Conservation (phyloP, 1,140 invertebrate species). For the Eueides isabella region DNA sequence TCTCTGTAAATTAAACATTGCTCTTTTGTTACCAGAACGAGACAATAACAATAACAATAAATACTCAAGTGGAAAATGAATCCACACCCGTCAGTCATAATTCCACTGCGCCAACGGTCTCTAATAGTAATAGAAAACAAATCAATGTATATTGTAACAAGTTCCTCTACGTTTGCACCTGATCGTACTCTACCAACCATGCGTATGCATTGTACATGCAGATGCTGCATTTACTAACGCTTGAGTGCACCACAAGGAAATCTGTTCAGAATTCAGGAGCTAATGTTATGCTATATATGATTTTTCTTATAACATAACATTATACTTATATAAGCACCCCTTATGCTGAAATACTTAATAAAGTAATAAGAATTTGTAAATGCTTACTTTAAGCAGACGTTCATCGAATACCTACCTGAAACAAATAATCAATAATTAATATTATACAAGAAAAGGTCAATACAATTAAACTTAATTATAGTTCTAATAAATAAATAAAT, state of each 20-base stretch:
- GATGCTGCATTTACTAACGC: neutral
- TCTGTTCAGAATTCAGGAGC: neutral
- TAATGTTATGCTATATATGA: too few species aligned
- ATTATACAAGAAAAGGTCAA: neutral
- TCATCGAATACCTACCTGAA: constrained; percentile 13
- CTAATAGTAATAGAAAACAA: neutral
- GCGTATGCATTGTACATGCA: neutral
- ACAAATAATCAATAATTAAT: constrained; percentile 9
- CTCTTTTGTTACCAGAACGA: too few species aligned
- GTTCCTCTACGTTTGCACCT: neutral
- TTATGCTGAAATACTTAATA: too few species aligned
- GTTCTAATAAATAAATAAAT: neutral
- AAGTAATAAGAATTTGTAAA: constrained; percentile 1
- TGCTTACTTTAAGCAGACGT: constrained; percentile 11
- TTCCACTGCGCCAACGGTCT: too few species aligned
- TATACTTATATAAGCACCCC: too few species aligned
- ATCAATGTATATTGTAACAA: neutral
- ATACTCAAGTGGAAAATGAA: too few species aligned
- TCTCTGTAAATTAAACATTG: too few species aligned
- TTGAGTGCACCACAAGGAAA: neutral
- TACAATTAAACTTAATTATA: neutral
- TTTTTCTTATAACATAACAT: too few species aligned
- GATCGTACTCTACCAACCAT: neutral
- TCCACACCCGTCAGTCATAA: too few species aligned
- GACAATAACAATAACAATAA: too few species aligned